A percentile compares a stretch with the other conserved stretches of the same genome.
Conservation (phyloP, 2,797 vertebrate genomes). For the Delichon dasypus region DNA sequence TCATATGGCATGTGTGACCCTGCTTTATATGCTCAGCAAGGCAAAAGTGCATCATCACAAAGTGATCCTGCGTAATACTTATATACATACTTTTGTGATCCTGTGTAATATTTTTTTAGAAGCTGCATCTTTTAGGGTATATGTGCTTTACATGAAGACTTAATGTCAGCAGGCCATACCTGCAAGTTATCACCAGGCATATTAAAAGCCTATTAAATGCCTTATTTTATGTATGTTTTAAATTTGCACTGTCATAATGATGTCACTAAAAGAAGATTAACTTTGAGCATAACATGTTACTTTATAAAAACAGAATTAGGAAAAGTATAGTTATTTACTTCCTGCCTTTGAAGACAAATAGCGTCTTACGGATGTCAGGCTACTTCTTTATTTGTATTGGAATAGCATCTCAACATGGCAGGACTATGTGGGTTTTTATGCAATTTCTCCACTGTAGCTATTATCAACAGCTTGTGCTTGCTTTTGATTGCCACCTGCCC, state of each 20-base stretch:
- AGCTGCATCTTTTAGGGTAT: background rate
- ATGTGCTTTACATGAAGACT: background rate
- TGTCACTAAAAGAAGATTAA: background rate
- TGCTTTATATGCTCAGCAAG: background rate
- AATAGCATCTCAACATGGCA: background rate
- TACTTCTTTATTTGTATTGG: background rate
- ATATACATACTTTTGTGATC: background rate
- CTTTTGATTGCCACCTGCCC: background rate
- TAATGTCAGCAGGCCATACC: background rate
- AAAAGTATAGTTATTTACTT: background rate
- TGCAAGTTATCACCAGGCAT: background rate
- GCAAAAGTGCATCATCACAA: background rate
- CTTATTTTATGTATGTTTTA: background rate
- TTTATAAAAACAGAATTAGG: background rate
- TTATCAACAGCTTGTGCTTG: background rate
- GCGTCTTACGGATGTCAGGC: rapidly evolving
- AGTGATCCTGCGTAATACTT: background rate
- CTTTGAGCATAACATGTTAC: background rate
- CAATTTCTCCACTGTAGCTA: background rate
- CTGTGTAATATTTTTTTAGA: background rate
- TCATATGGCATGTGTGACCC: background rate
- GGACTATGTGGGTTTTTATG: background rate
- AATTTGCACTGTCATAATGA: background rate
- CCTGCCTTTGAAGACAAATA: background rate
- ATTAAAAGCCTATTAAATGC: background rate